These are phyloP conservation scores for Phylloscopus collybita DNA, from an alignment of 2,797 vertebrate species.

Conservation along the genomic window DNA sequence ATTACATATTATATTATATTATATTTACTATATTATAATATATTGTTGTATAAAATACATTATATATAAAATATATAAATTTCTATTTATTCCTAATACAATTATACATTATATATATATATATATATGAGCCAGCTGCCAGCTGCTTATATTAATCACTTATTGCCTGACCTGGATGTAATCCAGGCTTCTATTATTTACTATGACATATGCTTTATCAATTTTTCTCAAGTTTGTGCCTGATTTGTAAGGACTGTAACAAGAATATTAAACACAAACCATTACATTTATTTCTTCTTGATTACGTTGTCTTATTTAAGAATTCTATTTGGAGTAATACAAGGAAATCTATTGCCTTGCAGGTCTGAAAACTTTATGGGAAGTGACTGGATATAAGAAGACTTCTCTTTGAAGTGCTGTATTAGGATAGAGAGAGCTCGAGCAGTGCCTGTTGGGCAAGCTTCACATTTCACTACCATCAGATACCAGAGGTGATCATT, in stretches of 20 bases:
- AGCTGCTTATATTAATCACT: neutral
- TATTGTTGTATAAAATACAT: no score
- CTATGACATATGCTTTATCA: neutral
- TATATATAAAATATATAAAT: no score
- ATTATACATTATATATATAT: no score
- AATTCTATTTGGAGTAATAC: constrained; percentile 70
- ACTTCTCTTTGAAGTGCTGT: neutral
- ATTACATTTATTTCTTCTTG: constrained; percentile 72
- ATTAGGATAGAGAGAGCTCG: neutral
- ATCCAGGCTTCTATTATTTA: constrained; percentile 42
- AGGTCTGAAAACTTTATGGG: constrained; percentile 53
- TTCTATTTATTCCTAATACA: no score
- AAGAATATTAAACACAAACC: constrained; percentile 57
- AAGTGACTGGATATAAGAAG: constrained; percentile 20
- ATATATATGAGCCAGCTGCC: neutral
- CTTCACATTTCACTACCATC: neutral
- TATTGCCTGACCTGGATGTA: neutral
- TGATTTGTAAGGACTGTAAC: constrained; percentile 42
- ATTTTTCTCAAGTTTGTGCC: neutral
- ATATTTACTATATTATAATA: no score
- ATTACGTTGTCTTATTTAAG: constrained; percentile 71
- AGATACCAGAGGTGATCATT: neutral
- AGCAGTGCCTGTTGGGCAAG: neutral
- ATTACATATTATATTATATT: no score
- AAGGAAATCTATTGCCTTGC: constrained; percentile 65